Evolutionary conservation across 2,113 vertebrate species (phyloP).

Genomic region (Myrmophylax atrothorax): DNA sequence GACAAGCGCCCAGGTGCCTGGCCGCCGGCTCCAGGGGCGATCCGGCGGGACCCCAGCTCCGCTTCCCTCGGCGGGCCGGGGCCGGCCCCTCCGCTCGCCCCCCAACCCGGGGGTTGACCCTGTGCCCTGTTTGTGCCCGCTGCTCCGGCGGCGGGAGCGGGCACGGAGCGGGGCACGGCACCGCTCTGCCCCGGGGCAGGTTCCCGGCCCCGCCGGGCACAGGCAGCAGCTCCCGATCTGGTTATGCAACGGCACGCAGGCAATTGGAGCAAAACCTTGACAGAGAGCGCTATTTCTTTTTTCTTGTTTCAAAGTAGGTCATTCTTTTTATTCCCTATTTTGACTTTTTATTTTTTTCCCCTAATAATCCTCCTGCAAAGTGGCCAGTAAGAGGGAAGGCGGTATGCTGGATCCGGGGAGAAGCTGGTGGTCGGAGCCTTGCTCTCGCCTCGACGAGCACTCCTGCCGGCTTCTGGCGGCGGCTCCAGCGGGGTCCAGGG

Average conservation of each 20-base stretch:
- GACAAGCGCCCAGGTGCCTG: not conserved
- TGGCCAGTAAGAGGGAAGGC: constrained; percentile 20
- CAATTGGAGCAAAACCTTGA: constrained; percentile 74
- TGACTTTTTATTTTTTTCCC: constrained; percentile 25
- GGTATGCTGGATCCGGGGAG: not conserved
- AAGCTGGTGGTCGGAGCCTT: not conserved
- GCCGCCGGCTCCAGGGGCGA: not conserved
- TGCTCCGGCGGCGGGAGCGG: not conserved
- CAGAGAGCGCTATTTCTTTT: not conserved
- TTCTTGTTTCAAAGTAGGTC: constrained; percentile 66
- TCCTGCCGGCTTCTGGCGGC: not conserved
- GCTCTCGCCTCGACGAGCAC: not conserved
- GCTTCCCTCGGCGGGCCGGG: not conserved
- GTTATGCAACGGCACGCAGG: constrained; percentile 65
- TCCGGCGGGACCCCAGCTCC: not conserved
- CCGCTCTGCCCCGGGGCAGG: not conserved
- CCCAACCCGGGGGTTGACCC: not conserved
- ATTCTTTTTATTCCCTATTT: constrained; percentile 72
- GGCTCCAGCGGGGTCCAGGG: not conserved
- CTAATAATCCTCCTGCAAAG: constrained; percentile 62
- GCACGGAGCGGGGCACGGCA: not conserved
- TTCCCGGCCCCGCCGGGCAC: not conserved
- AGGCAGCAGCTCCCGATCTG: constrained; percentile 41
- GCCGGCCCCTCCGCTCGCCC: not conserved
- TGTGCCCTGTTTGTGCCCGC: not conserved